Evolutionary conservation across 1,140 invertebrate genomes (phyloP).

Genomic region (Adoxophyes honmai): DNA sequence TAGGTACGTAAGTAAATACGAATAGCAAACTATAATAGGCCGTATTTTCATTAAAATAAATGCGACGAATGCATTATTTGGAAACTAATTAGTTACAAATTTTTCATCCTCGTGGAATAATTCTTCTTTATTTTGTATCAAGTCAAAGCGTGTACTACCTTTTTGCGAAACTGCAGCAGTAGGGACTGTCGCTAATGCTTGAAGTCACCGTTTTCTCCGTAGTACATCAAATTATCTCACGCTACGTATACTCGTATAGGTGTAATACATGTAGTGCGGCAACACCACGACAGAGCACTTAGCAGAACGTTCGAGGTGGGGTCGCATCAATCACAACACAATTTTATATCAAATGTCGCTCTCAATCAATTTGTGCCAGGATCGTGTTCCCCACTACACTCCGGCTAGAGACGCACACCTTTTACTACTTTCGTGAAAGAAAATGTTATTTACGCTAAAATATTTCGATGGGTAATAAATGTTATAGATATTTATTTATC

Average conservation of each 20-base stretch:
- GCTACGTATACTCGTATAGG: too few relatives aligned
- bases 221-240: too few relatives aligned
- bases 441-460: background rate
- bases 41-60: too few relatives aligned
- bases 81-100: too few relatives aligned
- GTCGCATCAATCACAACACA: slow-evolving; percentile 74
- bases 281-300: slow-evolving; percentile 63
- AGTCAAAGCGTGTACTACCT: too few relatives aligned
- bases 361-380: slow-evolving; percentile 73
- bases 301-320: slow-evolving; percentile 51
- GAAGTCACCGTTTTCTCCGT: too few relatives aligned
- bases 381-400: slow-evolving; percentile 60
- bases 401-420: slow-evolving; percentile 33
- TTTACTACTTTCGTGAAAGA: slow-evolving; percentile 29
- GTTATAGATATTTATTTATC: slow-evolving; percentile 12
- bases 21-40: background rate
- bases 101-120: too few relatives aligned
- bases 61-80: too few relatives aligned
- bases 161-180: too few relatives aligned
- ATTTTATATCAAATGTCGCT: slow-evolving; percentile 77
- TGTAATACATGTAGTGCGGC: slow-evolving; percentile 24
- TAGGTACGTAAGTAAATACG: background rate
- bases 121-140: too few relatives aligned
- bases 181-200: too few relatives aligned
- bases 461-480: slow-evolving; percentile 9